A percentile compares a stretch with the other conserved stretches of the same genome.
phyloP scores from a whole-genome alignment of 2,113 vertebrate species.

The Oreochromis spilurus region DNA sequence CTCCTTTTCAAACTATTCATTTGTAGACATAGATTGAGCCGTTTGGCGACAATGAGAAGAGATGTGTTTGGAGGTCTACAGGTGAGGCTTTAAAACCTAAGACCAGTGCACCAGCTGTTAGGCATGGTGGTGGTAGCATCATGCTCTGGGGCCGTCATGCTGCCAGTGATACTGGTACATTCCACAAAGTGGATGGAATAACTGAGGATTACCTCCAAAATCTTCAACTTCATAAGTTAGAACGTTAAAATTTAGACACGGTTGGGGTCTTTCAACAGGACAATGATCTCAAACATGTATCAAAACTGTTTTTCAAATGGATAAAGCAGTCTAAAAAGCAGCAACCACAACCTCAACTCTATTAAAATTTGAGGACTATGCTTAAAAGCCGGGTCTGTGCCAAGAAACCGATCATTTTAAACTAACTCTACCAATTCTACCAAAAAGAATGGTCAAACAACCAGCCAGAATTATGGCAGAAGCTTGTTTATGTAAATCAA shows the following conservation, averaged over 20 bases:
- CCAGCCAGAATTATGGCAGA: background rate
- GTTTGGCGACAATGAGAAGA: rapidly evolving
- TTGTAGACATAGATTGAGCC: background rate
- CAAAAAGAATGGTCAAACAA: background rate
- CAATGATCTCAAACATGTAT: too few species aligned
- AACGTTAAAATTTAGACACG: too few species aligned
- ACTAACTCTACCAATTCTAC: background rate
- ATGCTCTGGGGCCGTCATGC: background rate
- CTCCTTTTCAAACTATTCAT: background rate
- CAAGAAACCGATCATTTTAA: background rate
- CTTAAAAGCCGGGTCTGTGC: too few species aligned
- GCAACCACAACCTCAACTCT: too few species aligned
- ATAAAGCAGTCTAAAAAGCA: too few species aligned
- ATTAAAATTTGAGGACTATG: too few species aligned
- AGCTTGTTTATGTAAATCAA: background rate
- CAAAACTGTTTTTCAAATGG: too few species aligned
- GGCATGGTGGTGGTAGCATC: background rate
- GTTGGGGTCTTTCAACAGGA: too few species aligned
- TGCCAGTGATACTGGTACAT: too few species aligned
- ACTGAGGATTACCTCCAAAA: too few species aligned
- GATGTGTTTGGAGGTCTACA: background rate
- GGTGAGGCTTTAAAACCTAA: background rate
- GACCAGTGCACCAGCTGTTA: background rate
- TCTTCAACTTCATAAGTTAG: too few species aligned
- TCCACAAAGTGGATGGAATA: too few species aligned